Base-by-base conservation (phyloP, 64 coral and sea anemone genomes). In the Actinia tenebrosa region DNA sequence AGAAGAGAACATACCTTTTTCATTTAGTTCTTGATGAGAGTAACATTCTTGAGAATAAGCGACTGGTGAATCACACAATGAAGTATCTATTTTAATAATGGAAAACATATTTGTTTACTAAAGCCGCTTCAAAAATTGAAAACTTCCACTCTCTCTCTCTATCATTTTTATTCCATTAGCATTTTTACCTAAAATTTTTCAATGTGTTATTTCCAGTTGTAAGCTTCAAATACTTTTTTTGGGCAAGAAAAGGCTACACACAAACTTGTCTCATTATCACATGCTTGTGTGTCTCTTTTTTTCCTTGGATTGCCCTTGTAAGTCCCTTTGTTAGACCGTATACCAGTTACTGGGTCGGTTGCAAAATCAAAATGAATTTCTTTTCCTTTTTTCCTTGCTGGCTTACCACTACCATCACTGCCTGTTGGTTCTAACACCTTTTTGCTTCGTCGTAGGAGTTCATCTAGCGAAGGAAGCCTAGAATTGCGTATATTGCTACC, bases 401-500 rank as follows among this genome's bases (percentile, higher is more conserved):
- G 64, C 64, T 71, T 71, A 71, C 19, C 19, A 71, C 3, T 20
- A 10, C 64, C n/a, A 20, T 7, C 22, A 23, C 30, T 37, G 30
- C 30, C 30, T 37, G 30, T 37, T 37, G 64, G 64, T n/a, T 71
- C 64, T 22, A 71, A 23, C 64, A 26, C 19, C 64, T 71, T 10
- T 26, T 71, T 71, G 7, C 64, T 71, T 71, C n/a, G 19, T 71
- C n/a, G 19, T 71, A 71, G 22, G n/a, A 71, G 64, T 71, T 71
- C 4, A 71, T 71, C 64, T 6, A 71, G 64, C 64, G 64, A 71
- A 71, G 64, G 64, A 22, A 71, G 22, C 64, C 64, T 22, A 71
- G 64, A 71, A 71, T 71, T 71, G 64, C 64, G 64, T 71, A 26
- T 71, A 71, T 71, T 71, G 20, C 64, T 71, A 25, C 64, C 64